Conservation (phyloP, 2,797 vertebrate species). For the Ctenosaura bakeri region DNA sequence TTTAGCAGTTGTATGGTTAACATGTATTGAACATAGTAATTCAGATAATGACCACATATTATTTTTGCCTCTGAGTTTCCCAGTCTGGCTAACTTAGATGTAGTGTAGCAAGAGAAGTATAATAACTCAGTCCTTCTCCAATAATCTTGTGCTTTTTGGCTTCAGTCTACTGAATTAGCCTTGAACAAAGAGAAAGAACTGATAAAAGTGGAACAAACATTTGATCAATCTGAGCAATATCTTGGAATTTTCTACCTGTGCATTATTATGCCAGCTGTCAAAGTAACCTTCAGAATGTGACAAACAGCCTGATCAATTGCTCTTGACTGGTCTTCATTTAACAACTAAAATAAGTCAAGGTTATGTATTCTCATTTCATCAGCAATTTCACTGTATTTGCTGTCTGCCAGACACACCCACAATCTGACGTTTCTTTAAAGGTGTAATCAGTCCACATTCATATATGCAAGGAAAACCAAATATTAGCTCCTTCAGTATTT, state of each 20-base stretch:
- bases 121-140: background rate
- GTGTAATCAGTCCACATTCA: too few species aligned
- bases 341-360: slow-evolving; percentile 9
- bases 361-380: background rate
- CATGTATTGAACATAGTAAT: background rate
- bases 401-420: background rate
- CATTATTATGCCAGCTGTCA: background rate
- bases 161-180: background rate
- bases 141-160: background rate
- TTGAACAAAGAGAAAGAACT: slow-evolving; percentile 6
- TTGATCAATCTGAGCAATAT: background rate
- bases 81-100: background rate
- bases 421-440: background rate
- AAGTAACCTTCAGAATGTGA: slow-evolving; percentile 17
- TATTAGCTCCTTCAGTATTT: background rate
- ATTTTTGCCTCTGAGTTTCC: background rate
- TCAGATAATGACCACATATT: background rate
- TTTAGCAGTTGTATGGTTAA: too few species aligned
- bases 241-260: background rate
- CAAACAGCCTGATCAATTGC: background rate
- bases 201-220: slow-evolving; percentile 6
- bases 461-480: too few species aligned
- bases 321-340: slow-evolving; percentile 4
- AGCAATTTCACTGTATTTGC: background rate
- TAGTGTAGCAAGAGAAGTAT: background rate